Conservation (phyloP, 2,113 vertebrate genomes). For the Eulemur macaco region DNA sequence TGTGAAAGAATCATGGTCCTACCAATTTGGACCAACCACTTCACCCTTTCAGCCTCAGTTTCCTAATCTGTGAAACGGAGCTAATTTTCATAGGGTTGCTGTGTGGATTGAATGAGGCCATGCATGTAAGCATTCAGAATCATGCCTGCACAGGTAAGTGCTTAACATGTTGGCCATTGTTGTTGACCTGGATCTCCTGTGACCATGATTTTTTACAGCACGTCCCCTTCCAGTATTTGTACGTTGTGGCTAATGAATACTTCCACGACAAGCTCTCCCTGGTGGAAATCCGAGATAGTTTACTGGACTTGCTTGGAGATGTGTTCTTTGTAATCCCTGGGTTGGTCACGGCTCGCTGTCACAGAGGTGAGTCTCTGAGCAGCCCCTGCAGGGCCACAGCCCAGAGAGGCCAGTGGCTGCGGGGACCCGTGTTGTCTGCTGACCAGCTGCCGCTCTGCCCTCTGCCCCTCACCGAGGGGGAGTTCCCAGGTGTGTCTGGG, state of each 20-base stretch:
- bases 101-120: neutral
- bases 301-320: conserved; percentile 88
- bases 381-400: too few relatives aligned
- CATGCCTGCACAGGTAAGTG: neutral
- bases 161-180: neutral
- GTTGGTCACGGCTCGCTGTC: conserved; percentile 81
- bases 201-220: conserved; percentile 39
- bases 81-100: neutral
- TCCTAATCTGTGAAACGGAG: neutral
- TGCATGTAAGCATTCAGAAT: neutral
- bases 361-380: conserved; percentile 85
- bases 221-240: conserved; percentile 48
- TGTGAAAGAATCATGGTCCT: neutral
- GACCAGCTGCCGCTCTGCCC: neutral
- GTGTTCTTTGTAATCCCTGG: conserved; percentile 84
- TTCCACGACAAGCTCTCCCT: conserved; percentile 80
- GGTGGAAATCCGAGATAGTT: conserved; percentile 82
- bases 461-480: neutral
- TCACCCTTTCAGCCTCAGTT: neutral
- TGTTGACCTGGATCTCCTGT: neutral
- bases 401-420: accelerated
- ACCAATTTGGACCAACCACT: neutral
- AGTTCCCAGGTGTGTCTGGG: neutral
- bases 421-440: neutral
- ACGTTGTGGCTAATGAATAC: conserved; percentile 82